Evolutionary conservation across 2,113 vertebrate species (phyloP).

Genomic region (Crotalus viridis): DNA sequence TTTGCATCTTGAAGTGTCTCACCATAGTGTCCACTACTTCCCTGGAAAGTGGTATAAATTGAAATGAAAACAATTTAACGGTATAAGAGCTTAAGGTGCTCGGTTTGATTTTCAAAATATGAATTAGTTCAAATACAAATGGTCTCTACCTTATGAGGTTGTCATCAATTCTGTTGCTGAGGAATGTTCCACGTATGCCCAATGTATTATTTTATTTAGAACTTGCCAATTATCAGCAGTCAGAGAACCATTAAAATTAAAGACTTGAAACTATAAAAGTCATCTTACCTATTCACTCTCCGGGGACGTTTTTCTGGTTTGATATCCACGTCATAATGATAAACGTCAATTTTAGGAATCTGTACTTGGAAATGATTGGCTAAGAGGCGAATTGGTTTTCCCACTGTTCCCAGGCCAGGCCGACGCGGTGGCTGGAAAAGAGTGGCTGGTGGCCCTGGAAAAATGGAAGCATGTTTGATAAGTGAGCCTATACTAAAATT

Average conservation of each 20-base stretch:
- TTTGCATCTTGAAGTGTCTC: constrained; percentile 99
- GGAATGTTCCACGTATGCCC: not conserved
- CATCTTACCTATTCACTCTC: constrained; percentile 92
- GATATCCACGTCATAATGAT: constrained; percentile 99
- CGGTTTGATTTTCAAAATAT: not conserved
- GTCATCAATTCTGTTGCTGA: not conserved
- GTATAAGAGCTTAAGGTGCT: not conserved
- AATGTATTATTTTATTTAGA: not conserved
- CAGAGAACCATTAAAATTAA: not conserved
- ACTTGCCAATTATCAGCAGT: not conserved
- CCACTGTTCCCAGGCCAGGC: constrained; percentile 95
- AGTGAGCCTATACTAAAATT: not conserved
- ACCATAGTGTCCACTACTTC: constrained; percentile 99
- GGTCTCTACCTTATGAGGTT: not conserved
- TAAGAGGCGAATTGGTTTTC: constrained; percentile 95
- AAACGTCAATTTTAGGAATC: constrained; percentile 99
- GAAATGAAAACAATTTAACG: constrained; percentile 30
- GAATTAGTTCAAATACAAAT: not conserved
- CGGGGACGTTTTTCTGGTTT: constrained; percentile 98
- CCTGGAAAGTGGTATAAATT: constrained; percentile 67
- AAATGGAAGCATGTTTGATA: constrained; percentile 25
- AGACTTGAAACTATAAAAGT: accelerated
- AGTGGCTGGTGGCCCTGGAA: constrained; percentile 86
- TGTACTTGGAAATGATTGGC: constrained; percentile 99
- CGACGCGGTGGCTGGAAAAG: constrained; percentile 97